phyloP scores from a whole-genome alignment of 1,140 invertebrate species.

The Copidosoma floridanum region DNA sequence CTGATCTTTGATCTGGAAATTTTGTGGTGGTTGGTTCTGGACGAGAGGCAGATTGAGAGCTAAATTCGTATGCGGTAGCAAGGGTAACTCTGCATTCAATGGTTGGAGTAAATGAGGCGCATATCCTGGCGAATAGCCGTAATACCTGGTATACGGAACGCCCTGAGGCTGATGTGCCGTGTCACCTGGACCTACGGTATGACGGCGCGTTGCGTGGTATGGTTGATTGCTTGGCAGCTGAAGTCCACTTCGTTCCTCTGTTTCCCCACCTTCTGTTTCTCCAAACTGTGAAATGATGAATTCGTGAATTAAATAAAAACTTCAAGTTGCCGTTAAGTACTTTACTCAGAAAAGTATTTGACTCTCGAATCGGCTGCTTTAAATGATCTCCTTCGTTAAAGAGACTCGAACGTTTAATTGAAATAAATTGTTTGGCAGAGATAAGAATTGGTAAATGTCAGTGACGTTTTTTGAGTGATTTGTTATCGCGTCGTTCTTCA shows the following conservation, averaged over 20 bases:
- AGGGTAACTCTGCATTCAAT: conserved; percentile 48
- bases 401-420: too few species aligned
- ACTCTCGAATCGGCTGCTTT: too few species aligned
- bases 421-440: too few species aligned
- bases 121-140: conserved; percentile 46
- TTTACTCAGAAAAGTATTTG: too few species aligned
- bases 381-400: too few species aligned
- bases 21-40: conserved; percentile 75
- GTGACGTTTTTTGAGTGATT: too few species aligned
- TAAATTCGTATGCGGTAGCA: conserved; percentile 65
- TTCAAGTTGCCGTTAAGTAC: too few species aligned
- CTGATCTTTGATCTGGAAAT: conserved; percentile 89
- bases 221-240: conserved; percentile 48
- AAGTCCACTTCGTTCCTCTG: conserved; percentile 53
- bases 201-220: conserved; percentile 67
- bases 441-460: too few species aligned
- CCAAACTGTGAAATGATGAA: conserved; percentile 64
- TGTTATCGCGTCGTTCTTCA: too few species aligned
- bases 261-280: conserved; percentile 63
- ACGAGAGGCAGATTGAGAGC: conserved; percentile 74
- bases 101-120: conserved; percentile 44
- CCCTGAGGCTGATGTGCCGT: conserved; percentile 68
- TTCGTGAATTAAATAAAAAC: too few species aligned
- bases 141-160: conserved; percentile 44
- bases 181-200: conserved; percentile 91